Conservation (phyloP, 2,113 vertebrate genomes). For the Carettochelys insculpta region DNA sequence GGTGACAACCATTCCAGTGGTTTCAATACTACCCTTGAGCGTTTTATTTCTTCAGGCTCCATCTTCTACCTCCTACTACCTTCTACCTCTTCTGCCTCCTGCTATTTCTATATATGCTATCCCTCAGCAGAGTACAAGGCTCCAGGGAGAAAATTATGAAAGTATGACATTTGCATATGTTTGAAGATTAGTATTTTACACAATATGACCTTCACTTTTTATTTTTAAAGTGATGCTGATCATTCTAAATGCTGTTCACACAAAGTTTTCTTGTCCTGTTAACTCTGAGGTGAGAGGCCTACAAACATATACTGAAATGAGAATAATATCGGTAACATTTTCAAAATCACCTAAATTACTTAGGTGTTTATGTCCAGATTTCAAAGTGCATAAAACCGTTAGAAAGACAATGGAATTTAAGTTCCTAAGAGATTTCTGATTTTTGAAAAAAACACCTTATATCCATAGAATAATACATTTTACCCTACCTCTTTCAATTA, state of each 20-base stretch:
- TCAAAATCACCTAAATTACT: not conserved
- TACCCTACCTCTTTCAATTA: not conserved
- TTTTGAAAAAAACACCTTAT: not conserved
- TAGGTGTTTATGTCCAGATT: not conserved
- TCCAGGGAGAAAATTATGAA: not conserved
- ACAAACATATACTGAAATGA: not conserved
- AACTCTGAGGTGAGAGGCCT: not conserved
- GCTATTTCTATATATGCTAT: not conserved
- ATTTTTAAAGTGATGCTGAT: not conserved
- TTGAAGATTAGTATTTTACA: not conserved
- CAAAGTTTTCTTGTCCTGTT: fast-evolving
- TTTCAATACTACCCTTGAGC: no score
- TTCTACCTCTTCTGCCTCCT: no score
- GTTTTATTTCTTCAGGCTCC: not conserved
- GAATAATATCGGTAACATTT: not conserved
- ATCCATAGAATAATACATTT: not conserved
- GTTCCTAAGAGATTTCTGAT: not conserved
- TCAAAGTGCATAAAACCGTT: not conserved
- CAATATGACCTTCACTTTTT: not conserved
- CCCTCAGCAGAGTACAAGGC: not conserved
- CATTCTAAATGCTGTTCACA: not conserved
- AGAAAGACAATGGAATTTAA: not conserved
- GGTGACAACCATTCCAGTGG: not conserved
- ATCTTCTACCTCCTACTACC: not conserved
- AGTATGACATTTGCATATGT: fast-evolving